phyloP scores from a whole-genome alignment of 1,140 invertebrate species.

The Pygmarrhopalites habei region DNA sequence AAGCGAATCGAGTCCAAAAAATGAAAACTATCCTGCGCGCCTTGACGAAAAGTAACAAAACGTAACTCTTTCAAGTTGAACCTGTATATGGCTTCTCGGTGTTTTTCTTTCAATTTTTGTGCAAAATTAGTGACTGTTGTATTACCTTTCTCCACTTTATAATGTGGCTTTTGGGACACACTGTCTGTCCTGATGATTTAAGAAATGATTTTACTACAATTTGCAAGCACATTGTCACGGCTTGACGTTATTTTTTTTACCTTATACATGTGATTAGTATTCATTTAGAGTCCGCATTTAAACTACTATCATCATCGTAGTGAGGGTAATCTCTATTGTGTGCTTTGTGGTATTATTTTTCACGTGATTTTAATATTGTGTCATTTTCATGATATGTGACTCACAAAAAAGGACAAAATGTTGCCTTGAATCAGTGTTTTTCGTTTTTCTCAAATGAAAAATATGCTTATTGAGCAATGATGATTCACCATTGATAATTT shows the following conservation, averaged over 20 bases:
- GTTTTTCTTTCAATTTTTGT: no score
- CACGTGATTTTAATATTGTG: background rate
- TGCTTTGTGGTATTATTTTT: background rate
- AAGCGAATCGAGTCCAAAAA: background rate
- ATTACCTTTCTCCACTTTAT: no score
- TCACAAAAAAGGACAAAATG: background rate
- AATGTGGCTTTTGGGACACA: no score
- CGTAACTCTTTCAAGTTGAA: no score
- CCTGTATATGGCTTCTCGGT: no score
- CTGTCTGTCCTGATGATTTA: background rate
- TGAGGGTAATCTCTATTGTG: background rate
- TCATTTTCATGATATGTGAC: slow-evolving; percentile 3
- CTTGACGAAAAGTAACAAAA: background rate
- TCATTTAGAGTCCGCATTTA: background rate
- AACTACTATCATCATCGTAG: background rate
- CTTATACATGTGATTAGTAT: no score
- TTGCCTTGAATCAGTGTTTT: background rate
- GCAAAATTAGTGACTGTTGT: no score
- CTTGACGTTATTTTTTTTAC: no score
- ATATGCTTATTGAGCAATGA: background rate
- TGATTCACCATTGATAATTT: background rate
- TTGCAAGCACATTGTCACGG: background rate
- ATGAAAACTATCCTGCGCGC: background rate
- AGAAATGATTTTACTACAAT: background rate
- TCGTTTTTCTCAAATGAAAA: background rate